Conservation (phyloP, 2,113 vertebrate genomes). For the Cyprinodon variegatus region DNA sequence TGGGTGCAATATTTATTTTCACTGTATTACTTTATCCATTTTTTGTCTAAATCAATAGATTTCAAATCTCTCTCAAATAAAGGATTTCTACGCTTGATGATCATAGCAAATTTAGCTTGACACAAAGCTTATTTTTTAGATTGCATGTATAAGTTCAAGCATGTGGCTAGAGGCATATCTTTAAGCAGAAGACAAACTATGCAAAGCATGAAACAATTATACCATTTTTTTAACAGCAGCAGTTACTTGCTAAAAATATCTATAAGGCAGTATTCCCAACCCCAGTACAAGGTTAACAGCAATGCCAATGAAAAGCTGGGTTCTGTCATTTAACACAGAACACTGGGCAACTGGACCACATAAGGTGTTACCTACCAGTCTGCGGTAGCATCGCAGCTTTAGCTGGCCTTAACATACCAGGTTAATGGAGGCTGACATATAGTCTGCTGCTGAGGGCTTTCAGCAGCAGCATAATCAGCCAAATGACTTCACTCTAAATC, state of each 20-base stretch:
- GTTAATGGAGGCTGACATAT: slow-evolving; percentile 52
- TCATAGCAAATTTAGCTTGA: neutral
- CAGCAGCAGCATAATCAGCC: slow-evolving; percentile 17
- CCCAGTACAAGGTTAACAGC: neutral
- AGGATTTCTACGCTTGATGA: neutral
- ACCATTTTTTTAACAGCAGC: neutral
- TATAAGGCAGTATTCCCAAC: neutral
- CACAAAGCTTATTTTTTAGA: slow-evolving; percentile 1
- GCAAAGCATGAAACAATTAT: slow-evolving; percentile 1
- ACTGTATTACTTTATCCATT: neutral
- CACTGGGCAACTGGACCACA: slow-evolving; percentile 9
- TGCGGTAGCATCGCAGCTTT: slow-evolving; percentile 21
- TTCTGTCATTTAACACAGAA: slow-evolving; percentile 4
- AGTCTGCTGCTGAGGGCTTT: slow-evolving; percentile 18
- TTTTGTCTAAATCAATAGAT: neutral
- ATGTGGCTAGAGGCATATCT: slow-evolving; percentile 39
- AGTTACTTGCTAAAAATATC: neutral
- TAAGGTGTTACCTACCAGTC: slow-evolving; percentile 24
- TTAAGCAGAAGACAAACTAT: slow-evolving; percentile 1
- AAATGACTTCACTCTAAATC: slow-evolving; percentile 26
- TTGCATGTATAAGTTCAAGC: slow-evolving; percentile 27
- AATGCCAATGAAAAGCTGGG: neutral
- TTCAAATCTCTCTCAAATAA: neutral
- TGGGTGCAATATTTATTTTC: neutral
- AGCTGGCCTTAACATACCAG: slow-evolving; percentile 46